Evolutionary conservation across 2,797 vertebrate genomes (phyloP), one percentile per base, ranked within the genome.

Genomic region (Aphelocoma californica): DNA sequence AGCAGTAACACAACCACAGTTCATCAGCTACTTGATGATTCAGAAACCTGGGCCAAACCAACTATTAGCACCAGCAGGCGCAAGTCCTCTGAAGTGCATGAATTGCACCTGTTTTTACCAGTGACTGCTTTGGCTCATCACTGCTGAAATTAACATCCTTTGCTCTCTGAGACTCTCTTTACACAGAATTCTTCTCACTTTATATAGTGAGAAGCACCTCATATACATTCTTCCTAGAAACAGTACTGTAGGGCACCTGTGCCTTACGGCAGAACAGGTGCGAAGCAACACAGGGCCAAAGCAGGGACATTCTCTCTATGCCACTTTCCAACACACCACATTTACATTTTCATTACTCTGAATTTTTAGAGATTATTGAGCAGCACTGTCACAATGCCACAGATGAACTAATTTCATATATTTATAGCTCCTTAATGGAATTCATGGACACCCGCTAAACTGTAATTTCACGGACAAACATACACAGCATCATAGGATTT

Each of bases 191-290:
- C 62, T 70, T 80, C 38, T 79, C 21, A 19, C 21, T 88, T 70
- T 29, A 62, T n/a, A 44, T 0, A 47, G 18, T 26, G 4, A 34
- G 34, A 34, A 34, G 34, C 20, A 79, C 18, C n/a, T 66, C 0
- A 0, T 29, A 28, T 3, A 38, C 28, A 25, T 20, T 84, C 48
- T 26, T 81, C 42, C 81, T 31, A 58, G 24, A 51, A 40, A 42
- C 23, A 40, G 7, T 17, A 48, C 3, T 28, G 14, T 4, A 65
- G 78, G 4, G 2, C 20, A 75, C 24, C 32, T 28, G 44, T 23
- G 57, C 34, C 45, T n/a, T 42, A 50, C 0, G 3, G n/a, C 18
- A 66, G 47, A 51, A 58, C n/a, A 51, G 44, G 23, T 18, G 42
- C 1, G 3, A 90, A 72, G 29, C 40, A 85, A 62, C 36, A 12